Evolutionary conservation across 1,140 invertebrate species (phyloP), one percentile per base, ranked within the genome.

Genomic region (Alviniconcha marisindica): DNA sequence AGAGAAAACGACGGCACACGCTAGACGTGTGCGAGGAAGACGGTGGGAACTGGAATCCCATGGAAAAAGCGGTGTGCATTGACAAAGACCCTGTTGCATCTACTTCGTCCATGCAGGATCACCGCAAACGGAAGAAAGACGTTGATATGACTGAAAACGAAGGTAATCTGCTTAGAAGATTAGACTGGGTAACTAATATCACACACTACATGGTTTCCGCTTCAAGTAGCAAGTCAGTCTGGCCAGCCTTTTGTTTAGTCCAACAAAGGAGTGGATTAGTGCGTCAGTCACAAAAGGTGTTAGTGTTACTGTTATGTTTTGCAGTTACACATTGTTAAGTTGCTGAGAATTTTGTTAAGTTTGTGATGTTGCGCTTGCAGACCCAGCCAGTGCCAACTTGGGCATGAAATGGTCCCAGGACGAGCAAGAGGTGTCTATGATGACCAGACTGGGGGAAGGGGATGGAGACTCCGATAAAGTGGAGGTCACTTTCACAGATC

Each of bases 381-480:
- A 48, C 18, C 44, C 18, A 44, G 2, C n/a, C n/a, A 18, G 15
- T 1, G 14, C 78, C 21, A 80, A 28, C n/a, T 31, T 80, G 56
- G 56, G 42, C 18, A 33, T 66, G 78, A 28, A 5, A 28, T 80
- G 78, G 78, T 42, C 36, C 4, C 78, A 80, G 40, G 33, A 44
- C 5, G 78, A 80, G 60, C 24, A 80, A 48, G 60, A 69, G 36
- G 38, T 80, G 5, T 38, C 33, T 38, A 80, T 80, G 54, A 66
- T 33, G 28, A 80, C 60, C 14, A 80, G 33, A 31, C 56, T 80
- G 10, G 77, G 51, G 2, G 77, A 24, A 7, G 36, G 56, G 63
- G 78, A 80, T 44, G 78, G 56, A 18, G 78, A 80, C 12, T 36
- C 40, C 33, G 38, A 80, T 15, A 66, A 80, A 40, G 78, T 80